phyloP scores from a whole-genome alignment of 2,113 vertebrate genomes.

The Rhinolophus sinicus region DNA sequence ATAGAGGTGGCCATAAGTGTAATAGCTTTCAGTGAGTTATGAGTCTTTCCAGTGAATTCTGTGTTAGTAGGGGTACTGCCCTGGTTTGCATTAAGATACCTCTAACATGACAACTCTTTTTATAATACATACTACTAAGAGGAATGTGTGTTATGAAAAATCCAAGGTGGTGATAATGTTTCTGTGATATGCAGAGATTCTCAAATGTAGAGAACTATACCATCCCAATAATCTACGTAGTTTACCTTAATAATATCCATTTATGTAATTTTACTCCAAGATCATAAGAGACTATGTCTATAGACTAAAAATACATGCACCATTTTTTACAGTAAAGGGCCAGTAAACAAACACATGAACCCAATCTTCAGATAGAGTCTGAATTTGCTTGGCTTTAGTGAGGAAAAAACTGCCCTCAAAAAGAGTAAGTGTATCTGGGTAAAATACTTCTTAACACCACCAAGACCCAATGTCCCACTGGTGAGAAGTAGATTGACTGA shows the following conservation, averaged over 20 bases:
- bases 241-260: background rate
- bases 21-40: background rate
- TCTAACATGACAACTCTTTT: background rate
- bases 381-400: background rate
- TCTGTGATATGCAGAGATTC: background rate
- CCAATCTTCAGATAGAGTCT: background rate
- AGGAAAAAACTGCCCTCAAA: background rate
- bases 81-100: background rate
- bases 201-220: background rate
- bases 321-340: background rate
- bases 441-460: conserved; percentile 16
- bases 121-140: background rate
- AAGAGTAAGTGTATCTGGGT: background rate
- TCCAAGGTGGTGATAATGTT: background rate
- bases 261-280: background rate
- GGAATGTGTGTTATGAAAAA: background rate
- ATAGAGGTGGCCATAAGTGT: background rate
- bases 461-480: background rate
- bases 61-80: background rate
- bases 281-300: background rate
- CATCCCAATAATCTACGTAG: background rate
- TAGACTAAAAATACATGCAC: background rate
- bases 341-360: background rate
- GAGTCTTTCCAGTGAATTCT: background rate
- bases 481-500: background rate